Percentiles rank a stretch among this genome's conserved stretches.
phyloP scores from a whole-genome alignment of 2,888 invertebrate species.

The Tortrix viridana region DNA sequence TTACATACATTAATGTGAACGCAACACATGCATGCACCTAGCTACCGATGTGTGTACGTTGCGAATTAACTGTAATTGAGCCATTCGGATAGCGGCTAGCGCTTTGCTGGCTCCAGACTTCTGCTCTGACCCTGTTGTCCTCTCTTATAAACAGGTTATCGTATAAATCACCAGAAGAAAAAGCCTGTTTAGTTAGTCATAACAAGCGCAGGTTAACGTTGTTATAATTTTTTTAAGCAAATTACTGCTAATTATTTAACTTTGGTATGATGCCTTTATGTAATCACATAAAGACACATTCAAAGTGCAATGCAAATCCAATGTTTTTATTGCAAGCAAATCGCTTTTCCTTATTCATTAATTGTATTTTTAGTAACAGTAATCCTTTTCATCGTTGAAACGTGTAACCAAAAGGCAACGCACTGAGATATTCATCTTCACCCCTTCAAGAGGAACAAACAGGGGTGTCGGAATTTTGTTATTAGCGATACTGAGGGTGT shows the following conservation, averaged over 20 bases:
- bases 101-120: constrained; percentile 68
- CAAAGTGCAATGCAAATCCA: constrained; percentile 21
- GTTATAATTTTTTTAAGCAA: too few relatives aligned
- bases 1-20: constrained; percentile 82
- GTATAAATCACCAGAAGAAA: too few relatives aligned
- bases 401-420: constrained; percentile 56
- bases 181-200: too few relatives aligned
- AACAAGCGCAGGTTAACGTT: too few relatives aligned
- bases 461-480: constrained; percentile 82
- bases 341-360: constrained; percentile 39
- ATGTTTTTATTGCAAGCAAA: constrained; percentile 26
- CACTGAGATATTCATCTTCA: constrained; percentile 78
- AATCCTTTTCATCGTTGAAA: constrained; percentile 54
- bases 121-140: constrained; percentile 49
- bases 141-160: constrained; percentile 27
- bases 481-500: constrained; percentile 80
- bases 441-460: constrained; percentile 80
- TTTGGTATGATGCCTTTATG: constrained; percentile 13
- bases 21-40: constrained; percentile 76
- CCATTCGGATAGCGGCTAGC: constrained; percentile 77
- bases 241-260: neutral
- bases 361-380: constrained; percentile 45
- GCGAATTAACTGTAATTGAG: constrained; percentile 84
- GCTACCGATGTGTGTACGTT: constrained; percentile 79
- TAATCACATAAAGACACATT: constrained; percentile 20